Conservation (phyloP, 1,140 invertebrate genomes). For the Bombus vancouverensis region DNA sequence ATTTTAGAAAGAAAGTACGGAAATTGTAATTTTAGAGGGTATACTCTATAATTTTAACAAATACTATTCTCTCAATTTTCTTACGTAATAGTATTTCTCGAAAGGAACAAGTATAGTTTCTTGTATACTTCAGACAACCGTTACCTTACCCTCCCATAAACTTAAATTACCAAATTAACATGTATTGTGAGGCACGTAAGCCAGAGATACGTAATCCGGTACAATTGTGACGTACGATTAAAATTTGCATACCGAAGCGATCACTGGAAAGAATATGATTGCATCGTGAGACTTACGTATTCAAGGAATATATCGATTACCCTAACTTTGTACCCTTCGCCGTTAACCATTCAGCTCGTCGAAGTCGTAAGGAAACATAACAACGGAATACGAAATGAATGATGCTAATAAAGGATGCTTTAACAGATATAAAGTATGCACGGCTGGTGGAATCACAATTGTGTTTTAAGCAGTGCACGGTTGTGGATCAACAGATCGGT, state of each 20-base stretch:
- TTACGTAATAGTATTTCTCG: not conserved
- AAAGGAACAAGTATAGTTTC: not conserved
- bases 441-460: conserved; percentile 1
- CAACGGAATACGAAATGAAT: conserved; percentile 1
- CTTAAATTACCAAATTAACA: conserved; percentile 4
- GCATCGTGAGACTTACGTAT: not conserved
- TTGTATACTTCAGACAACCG: not conserved
- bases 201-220: too few relatives aligned
- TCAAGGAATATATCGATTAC: conserved; percentile 9
- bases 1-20: too few relatives aligned
- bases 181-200: not conserved
- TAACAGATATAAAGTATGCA: not conserved
- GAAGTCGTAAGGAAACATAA: conserved; percentile 12
- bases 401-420: not conserved
- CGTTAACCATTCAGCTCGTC: not conserved
- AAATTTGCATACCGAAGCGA: not conserved
- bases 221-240: not conserved
- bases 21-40: too few relatives aligned
- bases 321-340: not conserved
- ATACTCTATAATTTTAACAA: too few relatives aligned
- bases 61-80: too few relatives aligned
- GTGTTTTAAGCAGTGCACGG: not conserved
- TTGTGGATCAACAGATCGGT: conserved; percentile 30
- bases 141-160: not conserved
- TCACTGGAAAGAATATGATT: not conserved